Percentiles rank a stretch among this genome's conserved stretches.
Conservation (phyloP, 1,140 invertebrate species). For the Cecropterus lyciades region DNA sequence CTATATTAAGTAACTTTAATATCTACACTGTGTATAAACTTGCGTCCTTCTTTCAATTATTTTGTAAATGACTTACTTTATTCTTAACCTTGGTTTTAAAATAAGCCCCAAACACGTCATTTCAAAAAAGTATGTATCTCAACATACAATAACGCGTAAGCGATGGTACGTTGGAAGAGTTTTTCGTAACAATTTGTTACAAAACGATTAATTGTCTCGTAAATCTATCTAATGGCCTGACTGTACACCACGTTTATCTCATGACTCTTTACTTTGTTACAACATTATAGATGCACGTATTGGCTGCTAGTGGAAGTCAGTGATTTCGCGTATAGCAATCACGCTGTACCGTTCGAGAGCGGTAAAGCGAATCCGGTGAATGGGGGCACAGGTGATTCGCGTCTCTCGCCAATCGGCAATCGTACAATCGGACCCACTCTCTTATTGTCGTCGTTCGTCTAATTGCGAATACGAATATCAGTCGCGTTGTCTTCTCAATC, state of each 20-base stretch:
- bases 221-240: conserved; percentile 34
- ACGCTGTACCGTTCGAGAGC: conserved; percentile 53
- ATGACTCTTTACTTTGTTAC: conserved; percentile 57
- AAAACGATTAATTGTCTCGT: background rate
- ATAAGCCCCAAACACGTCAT: background rate
- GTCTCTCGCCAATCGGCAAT: conserved; percentile 42
- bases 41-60: background rate
- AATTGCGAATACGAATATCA: conserved; percentile 24
- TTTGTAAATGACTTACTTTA: background rate
- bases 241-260: conserved; percentile 60
- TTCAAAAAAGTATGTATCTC: background rate
- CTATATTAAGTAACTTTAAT: too few species aligned
- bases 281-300: conserved; percentile 48
- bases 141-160: background rate
- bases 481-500: conserved; percentile 44
- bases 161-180: background rate
- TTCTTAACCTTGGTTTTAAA: background rate
- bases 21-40: background rate
- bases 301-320: conserved; percentile 45
- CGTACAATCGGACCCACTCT: conserved; percentile 51
- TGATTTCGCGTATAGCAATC: conserved; percentile 47
- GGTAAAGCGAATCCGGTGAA: conserved; percentile 47
- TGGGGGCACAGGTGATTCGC: conserved; percentile 47
- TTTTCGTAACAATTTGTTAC: background rate
- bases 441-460: conserved; percentile 33